Conservation (phyloP, 2,888 invertebrate genomes). For the Leucoma salicis region DNA sequence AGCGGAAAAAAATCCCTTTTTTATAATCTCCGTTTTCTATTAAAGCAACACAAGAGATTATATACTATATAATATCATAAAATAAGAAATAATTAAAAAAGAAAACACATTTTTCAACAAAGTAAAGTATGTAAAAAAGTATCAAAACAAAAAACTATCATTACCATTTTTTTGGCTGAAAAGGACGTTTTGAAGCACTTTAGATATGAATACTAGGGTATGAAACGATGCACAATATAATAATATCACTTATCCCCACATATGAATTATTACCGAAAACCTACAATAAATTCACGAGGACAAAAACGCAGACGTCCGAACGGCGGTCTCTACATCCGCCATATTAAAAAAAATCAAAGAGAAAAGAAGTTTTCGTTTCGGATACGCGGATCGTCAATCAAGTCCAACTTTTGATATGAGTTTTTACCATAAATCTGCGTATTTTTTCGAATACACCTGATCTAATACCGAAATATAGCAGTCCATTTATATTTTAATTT, state of each 20-base stretch:
- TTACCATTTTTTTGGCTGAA: constrained; percentile 76
- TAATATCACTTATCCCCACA: constrained; percentile 49
- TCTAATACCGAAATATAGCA: no score
- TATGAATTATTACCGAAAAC: constrained; percentile 45
- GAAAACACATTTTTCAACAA: constrained; percentile 61
- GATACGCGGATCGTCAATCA: no score
- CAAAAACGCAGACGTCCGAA: constrained; percentile 67
- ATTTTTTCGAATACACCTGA: no score
- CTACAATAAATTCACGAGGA: constrained; percentile 48
- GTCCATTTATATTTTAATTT: no score
- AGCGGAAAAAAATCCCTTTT: constrained; percentile 56
- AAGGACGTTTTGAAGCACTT: constrained; percentile 35
- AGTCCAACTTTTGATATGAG: no score
- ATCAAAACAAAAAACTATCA: constrained; percentile 83
- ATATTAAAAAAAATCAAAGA: constrained; percentile 76
- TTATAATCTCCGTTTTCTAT: constrained; percentile 27
- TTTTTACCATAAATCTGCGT: no score
- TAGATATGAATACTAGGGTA: constrained; percentile 20
- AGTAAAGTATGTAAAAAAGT: constrained; percentile 78
- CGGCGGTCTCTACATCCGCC: constrained; percentile 80
- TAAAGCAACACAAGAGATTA: constrained; percentile 7
- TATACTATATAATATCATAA: constrained; percentile 18
- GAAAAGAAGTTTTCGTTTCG: constrained; percentile 54
- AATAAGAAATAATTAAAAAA: constrained; percentile 29
- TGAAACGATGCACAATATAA: constrained; percentile 36